A percentile compares a stretch with the other conserved stretches of the same genome.
Evolutionary conservation across 2,113 vertebrate species (phyloP).

Genomic region (Xenopus laevis): DNA sequence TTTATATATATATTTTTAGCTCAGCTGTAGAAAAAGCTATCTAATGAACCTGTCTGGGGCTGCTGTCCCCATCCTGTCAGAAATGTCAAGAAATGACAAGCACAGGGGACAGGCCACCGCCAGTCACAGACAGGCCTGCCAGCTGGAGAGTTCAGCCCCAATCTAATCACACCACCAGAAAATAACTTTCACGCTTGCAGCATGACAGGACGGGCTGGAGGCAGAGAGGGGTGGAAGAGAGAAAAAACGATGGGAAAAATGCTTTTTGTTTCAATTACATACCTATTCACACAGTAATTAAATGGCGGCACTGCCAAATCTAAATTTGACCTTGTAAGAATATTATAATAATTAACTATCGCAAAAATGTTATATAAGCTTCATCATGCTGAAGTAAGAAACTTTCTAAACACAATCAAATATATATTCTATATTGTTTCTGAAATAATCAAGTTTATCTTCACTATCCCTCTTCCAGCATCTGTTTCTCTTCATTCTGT

Average conservation of each 20-base stretch:
- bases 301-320: constrained; percentile 53
- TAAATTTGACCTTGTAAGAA: constrained; percentile 54
- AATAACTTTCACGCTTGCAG: constrained; percentile 80
- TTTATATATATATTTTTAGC: constrained; percentile 66
- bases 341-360: constrained; percentile 48
- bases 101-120: constrained; percentile 92
- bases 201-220: constrained; percentile 82
- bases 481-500: too few species aligned
- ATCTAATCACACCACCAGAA: constrained; percentile 98
- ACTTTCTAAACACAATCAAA: too few species aligned
- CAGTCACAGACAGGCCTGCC: constrained; percentile 98
- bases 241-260: constrained; percentile 61
- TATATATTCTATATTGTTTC: too few species aligned
- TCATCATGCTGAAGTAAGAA: too few species aligned
- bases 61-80: constrained; percentile 99
- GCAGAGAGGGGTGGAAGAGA: constrained; percentile 49
- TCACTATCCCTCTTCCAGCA: too few species aligned
- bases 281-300: constrained; percentile 67
- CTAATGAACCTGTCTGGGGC: constrained; percentile 99
- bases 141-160: constrained; percentile 98
- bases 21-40: constrained; percentile 98
- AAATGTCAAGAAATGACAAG: constrained; percentile 97
- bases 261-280: constrained; percentile 77
- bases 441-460: too few species aligned
- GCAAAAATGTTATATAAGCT: too few species aligned